phyloP scores from a whole-genome alignment of 1,140 invertebrate genomes.

The Oncopodura yosiiana region DNA sequence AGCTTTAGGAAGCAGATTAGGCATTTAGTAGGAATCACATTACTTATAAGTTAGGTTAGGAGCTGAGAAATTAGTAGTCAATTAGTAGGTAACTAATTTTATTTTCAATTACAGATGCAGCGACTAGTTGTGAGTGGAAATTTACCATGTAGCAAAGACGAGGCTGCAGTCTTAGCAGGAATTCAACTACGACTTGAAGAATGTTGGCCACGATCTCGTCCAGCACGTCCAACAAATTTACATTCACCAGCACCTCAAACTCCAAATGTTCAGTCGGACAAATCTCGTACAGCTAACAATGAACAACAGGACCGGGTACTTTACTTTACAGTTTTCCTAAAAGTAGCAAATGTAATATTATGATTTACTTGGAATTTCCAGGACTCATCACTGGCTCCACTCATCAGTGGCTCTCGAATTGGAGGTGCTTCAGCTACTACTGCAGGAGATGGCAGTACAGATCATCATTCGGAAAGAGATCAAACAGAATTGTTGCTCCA shows the following conservation, averaged over 20 bases:
- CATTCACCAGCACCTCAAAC: constrained; percentile 23
- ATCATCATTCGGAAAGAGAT: constrained; percentile 32
- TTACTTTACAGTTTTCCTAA: neutral
- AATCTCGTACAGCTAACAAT: constrained; percentile 11
- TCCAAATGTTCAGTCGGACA: constrained; percentile 26
- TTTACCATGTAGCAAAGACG: constrained; percentile 57
- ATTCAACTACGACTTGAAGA: constrained; percentile 59
- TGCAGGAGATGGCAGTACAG: constrained; percentile 39
- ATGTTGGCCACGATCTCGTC: constrained; percentile 45
- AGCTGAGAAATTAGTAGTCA: neutral
- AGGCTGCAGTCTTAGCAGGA: constrained; percentile 55
- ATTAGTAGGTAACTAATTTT: neutral
- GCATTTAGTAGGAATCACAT: too few relatives aligned
- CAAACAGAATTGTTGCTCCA: constrained; percentile 33
- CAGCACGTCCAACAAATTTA: constrained; percentile 17
- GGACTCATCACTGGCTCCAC: constrained; percentile 39
- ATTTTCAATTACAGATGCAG: constrained; percentile 56
- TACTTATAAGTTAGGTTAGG: constrained; percentile 9
- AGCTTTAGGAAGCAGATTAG: too few relatives aligned
- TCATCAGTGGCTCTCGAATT: constrained; percentile 39
- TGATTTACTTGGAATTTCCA: constrained; percentile 25
- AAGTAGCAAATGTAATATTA: too few relatives aligned
- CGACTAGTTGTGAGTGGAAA: constrained; percentile 53
- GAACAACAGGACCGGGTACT: constrained; percentile 20
- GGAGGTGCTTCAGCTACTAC: constrained; percentile 39